A percentile compares a stretch with the other conserved stretches of the same genome.
These are phyloP conservation scores for Oreamnos americanus DNA, from an alignment of 2,113 vertebrate genomes.

Conservation along the genomic window DNA sequence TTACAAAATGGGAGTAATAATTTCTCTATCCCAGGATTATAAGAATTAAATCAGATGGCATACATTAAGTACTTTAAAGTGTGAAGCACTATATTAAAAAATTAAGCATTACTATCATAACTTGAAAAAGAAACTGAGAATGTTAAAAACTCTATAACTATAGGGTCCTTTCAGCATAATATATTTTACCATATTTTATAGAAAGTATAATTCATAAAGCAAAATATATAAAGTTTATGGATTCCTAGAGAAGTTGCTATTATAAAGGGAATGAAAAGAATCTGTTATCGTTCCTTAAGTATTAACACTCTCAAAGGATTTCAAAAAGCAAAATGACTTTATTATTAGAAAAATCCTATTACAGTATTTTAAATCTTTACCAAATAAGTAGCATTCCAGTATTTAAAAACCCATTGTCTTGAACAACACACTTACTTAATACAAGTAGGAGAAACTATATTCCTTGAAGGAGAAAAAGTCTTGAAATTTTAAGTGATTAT, in stretches of 20 bases:
- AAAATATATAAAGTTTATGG: background rate
- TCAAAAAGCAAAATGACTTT: slow-evolving; percentile 6
- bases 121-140: background rate
- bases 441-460: background rate
- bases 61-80: background rate
- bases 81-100: background rate
- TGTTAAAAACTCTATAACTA: background rate
- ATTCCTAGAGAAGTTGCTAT: background rate
- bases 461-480: background rate
- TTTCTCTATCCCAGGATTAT: background rate
- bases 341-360: background rate
- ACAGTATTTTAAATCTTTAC: slow-evolving; percentile 14
- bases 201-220: slow-evolving; percentile 7
- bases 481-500: background rate
- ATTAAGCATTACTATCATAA: background rate
- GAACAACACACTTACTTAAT: background rate
- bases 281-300: background rate
- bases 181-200: slow-evolving; percentile 4
- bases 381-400: background rate
- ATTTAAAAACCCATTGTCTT: background rate
- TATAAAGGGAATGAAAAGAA: background rate
- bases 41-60: background rate
- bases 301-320: background rate
- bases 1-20: background rate
- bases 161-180: background rate